Evolutionary conservation across 2,113 vertebrate species (phyloP), one percentile per base, ranked within the genome.

Genomic region (Hippocampus mohnikei): DNA sequence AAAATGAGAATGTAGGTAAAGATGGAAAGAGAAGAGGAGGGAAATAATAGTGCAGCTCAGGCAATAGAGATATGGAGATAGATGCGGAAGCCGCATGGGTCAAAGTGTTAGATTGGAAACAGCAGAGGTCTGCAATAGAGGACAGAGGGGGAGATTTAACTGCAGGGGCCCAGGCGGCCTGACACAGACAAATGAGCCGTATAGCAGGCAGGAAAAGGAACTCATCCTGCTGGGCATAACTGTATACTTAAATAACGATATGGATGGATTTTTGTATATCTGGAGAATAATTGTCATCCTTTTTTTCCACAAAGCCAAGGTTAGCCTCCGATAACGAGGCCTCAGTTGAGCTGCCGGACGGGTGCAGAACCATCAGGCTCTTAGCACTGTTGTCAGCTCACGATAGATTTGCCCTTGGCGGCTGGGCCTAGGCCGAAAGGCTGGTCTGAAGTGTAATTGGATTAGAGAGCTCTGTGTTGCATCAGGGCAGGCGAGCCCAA

Each of bases 401-500:
- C 78, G 6, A 56, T 52, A 56, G 79, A 69, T 86, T 81, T 88
- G 89, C 75, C 87, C 84, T 88, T 87, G 87, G 78, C 60, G 80
- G 79, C 77, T 80, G 74, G 79, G 76, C 81, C 79, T 77, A 66
- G 78, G 77, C 80, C 27, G 59, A 74, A 56, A 78, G 84, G 78
- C 87, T 84, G 81, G 70, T 81, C 85, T 81, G 74, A 77, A 58
- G 72, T 73, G 65, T 90, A 91, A 90, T 88, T 90, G 89, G 89
- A 90, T 91, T 89, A 89, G 77, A 85, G 79, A 74, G 82, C 79
- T 83, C 64, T 50, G 73, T 66, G 73, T 81, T 88, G 79, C 87
- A 87, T 86, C 85, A 83, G 79, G 72, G 64, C 50, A 44, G 3
- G 67, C 69, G 65, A 83, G 79, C 48, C 1, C 15, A 52, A 70